phyloP scores from a whole-genome alignment of 2,888 invertebrate genomes.

The Rhyacophila evoluta region DNA sequence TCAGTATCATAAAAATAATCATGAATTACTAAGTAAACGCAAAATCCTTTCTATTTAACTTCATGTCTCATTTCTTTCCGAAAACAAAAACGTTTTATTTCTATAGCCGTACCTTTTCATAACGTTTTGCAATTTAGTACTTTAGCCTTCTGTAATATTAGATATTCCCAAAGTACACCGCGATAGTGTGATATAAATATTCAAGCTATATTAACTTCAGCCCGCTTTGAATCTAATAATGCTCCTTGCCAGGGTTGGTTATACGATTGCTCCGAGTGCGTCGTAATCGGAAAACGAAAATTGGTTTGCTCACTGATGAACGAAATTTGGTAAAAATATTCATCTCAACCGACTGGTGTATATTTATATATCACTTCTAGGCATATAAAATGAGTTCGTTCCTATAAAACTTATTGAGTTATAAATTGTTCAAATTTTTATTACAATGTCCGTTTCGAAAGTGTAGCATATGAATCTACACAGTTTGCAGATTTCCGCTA shows the following conservation, averaged over 20 bases:
- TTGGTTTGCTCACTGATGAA: constrained; percentile 22
- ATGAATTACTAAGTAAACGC: no score
- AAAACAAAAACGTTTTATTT: no score
- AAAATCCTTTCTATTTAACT: no score
- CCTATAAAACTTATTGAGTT: no score
- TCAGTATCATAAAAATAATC: no score
- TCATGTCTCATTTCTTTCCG: no score
- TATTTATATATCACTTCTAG: background rate
- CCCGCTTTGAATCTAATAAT: background rate
- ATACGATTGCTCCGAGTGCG: background rate
- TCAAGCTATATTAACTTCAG: background rate
- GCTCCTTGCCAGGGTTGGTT: background rate
- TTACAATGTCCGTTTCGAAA: no score
- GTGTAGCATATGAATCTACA: no score
- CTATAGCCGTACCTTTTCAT: no score
- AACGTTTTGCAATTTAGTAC: background rate
- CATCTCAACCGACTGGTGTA: background rate
- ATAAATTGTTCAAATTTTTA: no score
- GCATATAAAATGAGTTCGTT: no score
- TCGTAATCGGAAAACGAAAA: constrained; percentile 14
- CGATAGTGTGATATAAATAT: constrained; percentile 22
- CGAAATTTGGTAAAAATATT: constrained; percentile 8
- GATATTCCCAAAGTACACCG: background rate
- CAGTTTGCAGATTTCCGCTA: no score
- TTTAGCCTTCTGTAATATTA: background rate